Base-by-base conservation (phyloP, 2,888 invertebrate species). In the Pemphredon lugubris region DNA sequence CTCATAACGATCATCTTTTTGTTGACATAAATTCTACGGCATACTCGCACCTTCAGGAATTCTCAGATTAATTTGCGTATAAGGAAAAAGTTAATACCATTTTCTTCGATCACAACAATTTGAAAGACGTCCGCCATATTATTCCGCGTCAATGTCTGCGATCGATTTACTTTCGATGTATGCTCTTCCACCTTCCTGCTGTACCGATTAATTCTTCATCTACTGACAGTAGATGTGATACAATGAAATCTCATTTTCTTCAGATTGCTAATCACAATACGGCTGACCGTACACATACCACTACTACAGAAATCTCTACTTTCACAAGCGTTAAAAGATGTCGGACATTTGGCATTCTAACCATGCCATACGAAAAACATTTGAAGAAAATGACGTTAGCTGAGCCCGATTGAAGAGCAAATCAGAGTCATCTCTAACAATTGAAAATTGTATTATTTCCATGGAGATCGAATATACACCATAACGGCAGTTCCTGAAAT, bases 91-190 rank as follows among this genome's bases (percentile, higher is more conserved):
- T 14, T n/a, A 16, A 39, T 55, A 60, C 30, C 50, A 50, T 34
- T 50, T 32, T 37, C 26, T 32, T 58, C 44, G 34, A 53, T 51
- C 45, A 53, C 18, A 34, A 53, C 48, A 67, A 69, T 57, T 30
- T 53, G 30, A 48, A 71, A 68, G 48, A 57, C 34, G 47, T 60
- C 53, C 44, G 45, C 48, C 48, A 60, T 58, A 53, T 18, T 51
- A 44, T 59, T 14, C 34, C 16, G 34, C 45, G n/a, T 9, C 26
- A 32, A 58, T 72, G 48, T 42, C 40, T 54, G 23, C n/a, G 20
- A 51, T 75, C 51, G 61, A 75, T 71, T 59, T 48, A 39, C 50
- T 58, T 51, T 70, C 39, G 40, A 70, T 54, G 37, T 34, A 70
- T 54, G 37, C 30, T 57, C 60, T 37, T 51, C 45, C 50, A 63